Conservation (phyloP, 1,140 invertebrate species). For the Diachasmimorpha longicaudata region DNA sequence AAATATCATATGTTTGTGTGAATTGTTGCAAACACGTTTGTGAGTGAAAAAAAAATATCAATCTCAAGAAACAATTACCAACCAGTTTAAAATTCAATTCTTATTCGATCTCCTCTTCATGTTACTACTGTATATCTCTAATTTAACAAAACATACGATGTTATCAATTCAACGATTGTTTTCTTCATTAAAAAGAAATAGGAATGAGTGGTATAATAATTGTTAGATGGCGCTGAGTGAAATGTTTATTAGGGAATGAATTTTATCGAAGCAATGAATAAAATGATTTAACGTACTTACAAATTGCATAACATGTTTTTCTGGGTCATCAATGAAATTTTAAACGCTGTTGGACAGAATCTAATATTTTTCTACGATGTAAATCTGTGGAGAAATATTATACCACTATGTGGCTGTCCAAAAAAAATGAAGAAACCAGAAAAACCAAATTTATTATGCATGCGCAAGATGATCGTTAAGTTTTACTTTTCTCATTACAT, state of each 20-base stretch:
- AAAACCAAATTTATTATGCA: neutral
- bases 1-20: neutral
- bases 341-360: neutral
- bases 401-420: neutral
- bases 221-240: neutral
- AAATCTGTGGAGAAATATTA: neutral
- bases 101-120: neutral
- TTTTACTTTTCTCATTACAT: neutral
- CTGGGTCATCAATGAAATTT: neutral
- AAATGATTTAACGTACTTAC: neutral
- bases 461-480: neutral
- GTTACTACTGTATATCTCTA: neutral
- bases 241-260: neutral
- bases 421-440: neutral
- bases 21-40: neutral
- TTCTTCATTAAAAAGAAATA: neutral
- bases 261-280: neutral
- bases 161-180: neutral
- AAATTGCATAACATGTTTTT: neutral
- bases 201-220: neutral
- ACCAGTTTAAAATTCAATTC: neutral
- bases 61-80: neutral
- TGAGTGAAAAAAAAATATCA: neutral
- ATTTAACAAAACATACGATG: neutral
- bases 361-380: neutral